Evolutionary conservation across 2,888 invertebrate species (phyloP).

Genomic region (Watsonalla cultraria): DNA sequence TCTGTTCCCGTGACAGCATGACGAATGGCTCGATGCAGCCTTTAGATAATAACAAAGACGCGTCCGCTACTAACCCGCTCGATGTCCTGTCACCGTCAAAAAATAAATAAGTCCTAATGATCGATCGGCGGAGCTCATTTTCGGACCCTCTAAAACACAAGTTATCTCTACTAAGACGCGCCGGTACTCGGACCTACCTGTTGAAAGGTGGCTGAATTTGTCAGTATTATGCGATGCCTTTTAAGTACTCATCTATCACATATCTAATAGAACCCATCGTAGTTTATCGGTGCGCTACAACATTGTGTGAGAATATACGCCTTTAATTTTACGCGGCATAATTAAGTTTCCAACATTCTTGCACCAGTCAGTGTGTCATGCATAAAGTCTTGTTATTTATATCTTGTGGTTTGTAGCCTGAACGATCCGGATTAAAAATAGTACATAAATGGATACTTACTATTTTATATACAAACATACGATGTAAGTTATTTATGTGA

Average conservation of each 20-base stretch:
- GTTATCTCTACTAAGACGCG: conserved; percentile 52
- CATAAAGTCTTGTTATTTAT: conserved; percentile 55
- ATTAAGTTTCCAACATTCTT: conserved; percentile 17
- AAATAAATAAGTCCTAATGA: conserved; percentile 76
- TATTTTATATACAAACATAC: conserved; percentile 11
- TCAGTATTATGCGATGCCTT: conserved; percentile 14
- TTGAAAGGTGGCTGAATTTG: conserved; percentile 46
- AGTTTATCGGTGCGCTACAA: neutral
- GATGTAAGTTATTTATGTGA: too few species aligned
- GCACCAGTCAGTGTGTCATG: conserved; percentile 34
- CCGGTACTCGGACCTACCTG: conserved; percentile 50
- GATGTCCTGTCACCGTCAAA: conserved; percentile 71
- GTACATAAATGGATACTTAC: conserved; percentile 38
- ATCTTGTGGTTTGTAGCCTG: conserved; percentile 46
- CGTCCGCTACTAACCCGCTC: conserved; percentile 42
- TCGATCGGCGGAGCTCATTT: conserved; percentile 68
- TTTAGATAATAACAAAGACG: conserved; percentile 55
- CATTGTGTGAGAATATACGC: neutral
- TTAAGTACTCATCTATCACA: too few species aligned
- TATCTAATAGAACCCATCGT: too few species aligned
- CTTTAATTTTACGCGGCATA: neutral
- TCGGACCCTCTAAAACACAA: conserved; percentile 64
- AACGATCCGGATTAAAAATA: conserved; percentile 61
- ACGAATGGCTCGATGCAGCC: conserved; percentile 71
- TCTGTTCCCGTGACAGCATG: conserved; percentile 72